A percentile compares a stretch with the other conserved stretches of the same genome.
Conservation (phyloP, 2,888 invertebrate genomes). For the Limnephilus rhombicus region DNA sequence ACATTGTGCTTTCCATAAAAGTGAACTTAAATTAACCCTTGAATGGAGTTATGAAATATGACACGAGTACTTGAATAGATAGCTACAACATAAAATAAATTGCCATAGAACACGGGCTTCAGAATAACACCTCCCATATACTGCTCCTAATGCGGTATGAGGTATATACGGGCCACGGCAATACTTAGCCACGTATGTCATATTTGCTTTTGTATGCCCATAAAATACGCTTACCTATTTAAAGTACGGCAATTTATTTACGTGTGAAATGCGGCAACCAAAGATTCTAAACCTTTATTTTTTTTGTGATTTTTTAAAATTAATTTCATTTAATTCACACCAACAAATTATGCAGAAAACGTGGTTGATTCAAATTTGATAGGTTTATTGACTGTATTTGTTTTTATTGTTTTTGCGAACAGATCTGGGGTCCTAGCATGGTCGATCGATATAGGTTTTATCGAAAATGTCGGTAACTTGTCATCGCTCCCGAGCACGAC, state of each 20-base stretch:
- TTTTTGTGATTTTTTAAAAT: too few species aligned
- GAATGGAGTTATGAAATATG: neutral
- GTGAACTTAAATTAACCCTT: neutral
- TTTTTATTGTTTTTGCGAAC: too few species aligned
- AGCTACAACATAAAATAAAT: slow-evolving; percentile 11
- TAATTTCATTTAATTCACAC: neutral
- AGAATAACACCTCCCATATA: neutral
- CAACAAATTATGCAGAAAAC: neutral
- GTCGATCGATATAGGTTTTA: too few species aligned
- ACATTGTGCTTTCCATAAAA: neutral
- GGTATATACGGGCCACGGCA: neutral
- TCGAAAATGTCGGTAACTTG: too few species aligned
- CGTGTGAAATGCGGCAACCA: slow-evolving; percentile 28
- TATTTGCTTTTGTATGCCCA: slow-evolving; percentile 10
- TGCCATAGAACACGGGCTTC: slow-evolving; percentile 2
- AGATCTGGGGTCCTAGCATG: too few species aligned
- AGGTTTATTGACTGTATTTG: too few species aligned
- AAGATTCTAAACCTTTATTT: neutral
- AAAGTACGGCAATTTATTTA: slow-evolving; percentile 45
- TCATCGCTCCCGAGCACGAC: too few species aligned
- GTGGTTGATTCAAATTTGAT: too few species aligned
- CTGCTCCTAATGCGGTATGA: neutral
- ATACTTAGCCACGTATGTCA: slow-evolving; percentile 13
- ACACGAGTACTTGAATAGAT: slow-evolving; percentile 7
- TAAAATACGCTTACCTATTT: slow-evolving; percentile 43